Percentiles rank a stretch among this genome's conserved stretches.
Evolutionary conservation across 30 jellyfish, hydroid and myxozoan genomes (phyloP).

Genomic region (Catostylus mosaicus): DNA sequence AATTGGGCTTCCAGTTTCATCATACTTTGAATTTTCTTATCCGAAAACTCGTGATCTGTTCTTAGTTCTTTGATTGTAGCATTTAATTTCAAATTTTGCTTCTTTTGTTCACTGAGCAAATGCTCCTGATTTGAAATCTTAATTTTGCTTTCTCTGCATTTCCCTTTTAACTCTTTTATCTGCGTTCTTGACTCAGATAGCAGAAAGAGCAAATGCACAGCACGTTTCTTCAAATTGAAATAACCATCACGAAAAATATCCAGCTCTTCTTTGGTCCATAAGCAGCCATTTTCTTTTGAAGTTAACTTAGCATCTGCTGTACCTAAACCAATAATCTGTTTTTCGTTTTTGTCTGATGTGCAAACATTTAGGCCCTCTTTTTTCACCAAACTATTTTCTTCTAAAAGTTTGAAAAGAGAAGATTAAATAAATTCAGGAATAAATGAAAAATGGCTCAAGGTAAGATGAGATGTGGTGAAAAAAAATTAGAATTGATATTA

Average conservation of each 20-base stretch:
- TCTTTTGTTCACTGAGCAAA: constrained; percentile 36
- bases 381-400: too few species aligned
- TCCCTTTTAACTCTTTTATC: constrained; percentile 21
- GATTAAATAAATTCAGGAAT: too few species aligned
- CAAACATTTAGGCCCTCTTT: too few species aligned
- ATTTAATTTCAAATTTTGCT: constrained; percentile 26
- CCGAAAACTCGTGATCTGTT: constrained; percentile 28
- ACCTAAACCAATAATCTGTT: background rate
- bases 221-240: constrained; percentile 37
- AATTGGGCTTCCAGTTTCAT: constrained; percentile 22
- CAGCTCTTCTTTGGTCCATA: constrained; percentile 70
- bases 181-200: constrained; percentile 40
- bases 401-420: too few species aligned
- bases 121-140: background rate
- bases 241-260: constrained; percentile 51
- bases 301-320: background rate
- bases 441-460: too few species aligned
- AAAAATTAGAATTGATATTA: too few species aligned
- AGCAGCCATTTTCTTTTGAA: background rate
- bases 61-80: constrained; percentile 51
- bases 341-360: background rate
- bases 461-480: too few species aligned
- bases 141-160: constrained; percentile 22
- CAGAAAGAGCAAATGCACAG: constrained; percentile 43
- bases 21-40: constrained; percentile 13